Evolutionary conservation across 2,888 invertebrate genomes (phyloP).

Genomic region (Ennomos fuscantarius): DNA sequence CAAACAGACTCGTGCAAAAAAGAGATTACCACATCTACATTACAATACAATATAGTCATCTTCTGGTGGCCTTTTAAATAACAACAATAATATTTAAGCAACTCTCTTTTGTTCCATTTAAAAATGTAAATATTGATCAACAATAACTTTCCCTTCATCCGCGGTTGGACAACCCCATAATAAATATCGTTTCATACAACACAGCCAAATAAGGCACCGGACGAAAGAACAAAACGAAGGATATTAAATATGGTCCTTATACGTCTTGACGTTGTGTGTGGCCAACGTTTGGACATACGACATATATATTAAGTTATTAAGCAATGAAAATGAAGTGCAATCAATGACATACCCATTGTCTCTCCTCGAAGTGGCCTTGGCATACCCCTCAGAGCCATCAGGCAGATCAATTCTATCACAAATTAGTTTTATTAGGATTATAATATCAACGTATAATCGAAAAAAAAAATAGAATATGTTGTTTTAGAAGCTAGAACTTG

Average conservation of each 20-base stretch:
- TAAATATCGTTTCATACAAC: constrained; percentile 31
- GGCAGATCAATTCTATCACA: too few species aligned
- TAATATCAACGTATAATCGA: too few species aligned
- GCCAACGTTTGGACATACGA: constrained; percentile 46
- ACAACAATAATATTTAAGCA: too few species aligned
- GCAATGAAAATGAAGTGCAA: constrained; percentile 58
- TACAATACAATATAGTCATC: too few species aligned
- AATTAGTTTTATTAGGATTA: too few species aligned
- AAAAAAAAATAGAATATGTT: too few species aligned
- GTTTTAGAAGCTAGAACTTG: too few species aligned
- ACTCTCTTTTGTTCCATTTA: background rate
- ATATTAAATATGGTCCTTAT: constrained; percentile 29
- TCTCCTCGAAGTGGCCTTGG: too few species aligned
- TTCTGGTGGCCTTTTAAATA: too few species aligned
- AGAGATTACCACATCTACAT: too few species aligned
- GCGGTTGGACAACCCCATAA: constrained; percentile 37
- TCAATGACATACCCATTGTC: constrained; percentile 1
- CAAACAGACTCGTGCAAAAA: too few species aligned
- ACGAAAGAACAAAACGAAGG: constrained; percentile 30
- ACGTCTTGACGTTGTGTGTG: constrained; percentile 52
- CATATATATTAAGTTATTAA: constrained; percentile 66
- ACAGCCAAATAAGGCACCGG: constrained; percentile 29
- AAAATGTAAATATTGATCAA: constrained; percentile 17
- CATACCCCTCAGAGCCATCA: too few species aligned
- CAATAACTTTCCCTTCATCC: constrained; percentile 33